Conservation (phyloP, 2,888 invertebrate species). For the Thereva nobilitata region DNA sequence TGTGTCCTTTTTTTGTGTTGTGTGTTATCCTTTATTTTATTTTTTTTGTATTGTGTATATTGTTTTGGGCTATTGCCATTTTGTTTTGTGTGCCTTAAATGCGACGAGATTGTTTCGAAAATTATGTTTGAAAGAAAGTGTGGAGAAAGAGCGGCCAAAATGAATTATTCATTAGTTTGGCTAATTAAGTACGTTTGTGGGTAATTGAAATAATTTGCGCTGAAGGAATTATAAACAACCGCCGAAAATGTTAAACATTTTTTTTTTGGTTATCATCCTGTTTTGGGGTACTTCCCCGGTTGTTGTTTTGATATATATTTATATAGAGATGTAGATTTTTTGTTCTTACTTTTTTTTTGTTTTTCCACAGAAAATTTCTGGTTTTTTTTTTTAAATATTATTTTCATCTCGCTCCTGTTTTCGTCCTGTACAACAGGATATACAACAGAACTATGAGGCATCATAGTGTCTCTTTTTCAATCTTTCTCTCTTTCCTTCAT, state of each 20-base stretch:
- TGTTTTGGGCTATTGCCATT: no score
- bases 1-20: no score
- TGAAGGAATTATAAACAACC: conserved; percentile 31
- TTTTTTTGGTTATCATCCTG: no score
- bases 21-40: no score
- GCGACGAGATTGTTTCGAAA: conserved; percentile 19
- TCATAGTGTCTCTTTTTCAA: no score
- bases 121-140: conserved; percentile 13
- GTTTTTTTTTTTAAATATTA: background rate
- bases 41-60: no score
- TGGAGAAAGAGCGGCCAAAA: conserved; percentile 18
- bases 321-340: conserved; percentile 8
- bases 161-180: conserved; percentile 35
- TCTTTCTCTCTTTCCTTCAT: no score
- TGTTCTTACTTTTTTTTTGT: conserved; percentile 14
- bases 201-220: conserved; percentile 35
- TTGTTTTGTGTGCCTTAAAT: conserved; percentile 9
- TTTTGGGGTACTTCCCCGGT: no score
- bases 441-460: no score
- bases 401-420: no score
- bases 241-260: background rate
- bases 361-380: conserved; percentile 20
- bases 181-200: conserved; percentile 36
- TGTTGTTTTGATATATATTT: no score
- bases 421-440: no score